Evolutionary conservation across 1,140 invertebrate species (phyloP).

Genomic region (Rhopalosiphum maidis): DNA sequence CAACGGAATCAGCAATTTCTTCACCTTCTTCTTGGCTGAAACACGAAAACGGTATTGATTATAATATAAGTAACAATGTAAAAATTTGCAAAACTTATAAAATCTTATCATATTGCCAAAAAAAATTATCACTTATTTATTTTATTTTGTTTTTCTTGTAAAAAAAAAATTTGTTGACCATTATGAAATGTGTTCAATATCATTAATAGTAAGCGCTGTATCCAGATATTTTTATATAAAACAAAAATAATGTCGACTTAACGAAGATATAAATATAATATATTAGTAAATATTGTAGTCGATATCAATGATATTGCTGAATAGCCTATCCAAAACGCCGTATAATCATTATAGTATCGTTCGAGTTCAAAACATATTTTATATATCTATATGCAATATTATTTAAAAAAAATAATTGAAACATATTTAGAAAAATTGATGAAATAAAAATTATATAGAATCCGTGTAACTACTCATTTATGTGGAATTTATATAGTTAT

Average conservation of each 20-base stretch:
- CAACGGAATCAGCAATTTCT: conserved; percentile 82
- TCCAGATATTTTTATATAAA: background rate
- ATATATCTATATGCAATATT: background rate
- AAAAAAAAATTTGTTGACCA: background rate
- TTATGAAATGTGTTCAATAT: too few species aligned
- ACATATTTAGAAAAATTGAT: background rate
- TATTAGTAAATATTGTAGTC: background rate
- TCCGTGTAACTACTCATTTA: background rate
- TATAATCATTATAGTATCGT: background rate
- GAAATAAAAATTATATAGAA: background rate
- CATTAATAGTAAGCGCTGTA: background rate
- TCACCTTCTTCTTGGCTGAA: conserved; percentile 76
- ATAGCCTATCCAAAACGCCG: background rate
- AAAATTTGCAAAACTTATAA: background rate
- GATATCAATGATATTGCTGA: background rate
- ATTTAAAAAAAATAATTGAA: background rate
- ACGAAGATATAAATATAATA: background rate
- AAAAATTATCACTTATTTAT: too few species aligned
- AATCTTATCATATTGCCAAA: background rate
- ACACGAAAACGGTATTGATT: background rate
- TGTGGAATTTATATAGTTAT: too few species aligned
- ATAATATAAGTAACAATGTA: background rate
- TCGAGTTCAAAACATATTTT: background rate
- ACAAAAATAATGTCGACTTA: background rate
- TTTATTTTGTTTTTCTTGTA: too few species aligned